Percentiles rank a stretch among this genome's conserved stretches.
Conservation (phyloP, 2,888 invertebrate species). For the Dryadula phaetusa region DNA sequence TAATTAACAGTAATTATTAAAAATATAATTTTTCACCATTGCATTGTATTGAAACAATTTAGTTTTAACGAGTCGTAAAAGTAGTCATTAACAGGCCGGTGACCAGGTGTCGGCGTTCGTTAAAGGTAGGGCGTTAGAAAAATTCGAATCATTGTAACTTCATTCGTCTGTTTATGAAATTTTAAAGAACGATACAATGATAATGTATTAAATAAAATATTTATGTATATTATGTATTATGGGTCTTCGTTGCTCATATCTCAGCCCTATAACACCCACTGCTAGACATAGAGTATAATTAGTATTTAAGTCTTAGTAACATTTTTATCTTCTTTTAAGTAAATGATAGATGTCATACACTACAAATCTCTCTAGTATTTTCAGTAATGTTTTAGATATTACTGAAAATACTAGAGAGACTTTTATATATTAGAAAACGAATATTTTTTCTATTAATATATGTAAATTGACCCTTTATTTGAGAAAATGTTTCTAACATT, state of each 20-base stretch:
- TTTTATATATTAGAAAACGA: not conserved
- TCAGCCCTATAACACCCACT: no score
- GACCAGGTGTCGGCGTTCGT: slow-evolving; percentile 46
- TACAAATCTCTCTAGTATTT: no score
- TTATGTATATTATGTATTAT: no score
- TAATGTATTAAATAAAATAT: no score
- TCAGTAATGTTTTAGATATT: no score
- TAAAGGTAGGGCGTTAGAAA: slow-evolving; percentile 43
- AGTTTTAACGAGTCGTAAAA: slow-evolving; percentile 44
- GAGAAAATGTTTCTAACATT: not conserved
- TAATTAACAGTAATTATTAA: slow-evolving; percentile 27
- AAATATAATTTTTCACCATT: slow-evolving; percentile 27
- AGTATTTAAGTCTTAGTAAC: no score
- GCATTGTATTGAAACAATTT: slow-evolving; percentile 36
- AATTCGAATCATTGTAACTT: slow-evolving; percentile 46
- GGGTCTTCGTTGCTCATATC: no score
- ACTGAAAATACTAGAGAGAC: no score
- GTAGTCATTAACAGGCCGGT: slow-evolving; percentile 43
- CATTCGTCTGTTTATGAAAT: slow-evolving; percentile 44
- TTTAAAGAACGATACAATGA: slow-evolving; percentile 29
- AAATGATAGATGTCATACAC: no score
- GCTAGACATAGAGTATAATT: no score
- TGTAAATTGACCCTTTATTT: not conserved
- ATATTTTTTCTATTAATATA: not conserved
- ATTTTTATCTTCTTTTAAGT: no score